Base-by-base conservation (phyloP, 2,888 invertebrate genomes). In the Mystacides longicornis region DNA sequence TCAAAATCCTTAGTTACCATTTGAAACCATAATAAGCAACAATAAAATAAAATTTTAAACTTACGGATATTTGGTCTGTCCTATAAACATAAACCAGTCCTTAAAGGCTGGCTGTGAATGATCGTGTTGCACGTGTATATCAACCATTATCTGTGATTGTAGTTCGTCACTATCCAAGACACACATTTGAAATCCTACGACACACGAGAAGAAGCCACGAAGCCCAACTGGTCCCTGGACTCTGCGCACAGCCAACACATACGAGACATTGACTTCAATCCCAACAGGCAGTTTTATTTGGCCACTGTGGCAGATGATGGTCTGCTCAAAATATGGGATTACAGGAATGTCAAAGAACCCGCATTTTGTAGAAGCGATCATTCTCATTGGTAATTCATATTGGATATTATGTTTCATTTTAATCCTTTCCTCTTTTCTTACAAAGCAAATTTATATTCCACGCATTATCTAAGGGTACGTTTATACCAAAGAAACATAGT, bases 291-390 rank as follows among this genome's bases (percentile, higher is more conserved):
- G 66, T 96, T 96, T 67, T 90, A 91, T 65, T 68, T 98, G 60
- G 92, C 91, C 0, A 93, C 90, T 1, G 95, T 93, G 62, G 98
- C 98, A 0, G 98, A 99, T 70, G 98, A 99, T 72, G 95, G 94
- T 0, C 87, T 87, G 49, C 82, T 93, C 16, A 93, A 93, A 68
- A 93, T 99, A 64, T 99, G 98, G 98, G 98, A 99, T 71, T 87
- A 90, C 64, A 80, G 98, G 51, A 89, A 89, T 67, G 80, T 86
- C 0, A 80, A 80, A 52, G 82, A 87, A 60, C 88, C 95, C 0
- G 81, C 96, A 3, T 85, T 90, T 67, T 83, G 83, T 21, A 78
- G 89, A 56, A 85, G 84, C 51, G 91, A 92, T 69, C 93, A 93
- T 70, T 88, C 91, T 0, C 93, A 93, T 68, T 93, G 93, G 93